Evolutionary conservation across 2,888 invertebrate species (phyloP).

Genomic region (Aspidiotus destructor): DNA sequence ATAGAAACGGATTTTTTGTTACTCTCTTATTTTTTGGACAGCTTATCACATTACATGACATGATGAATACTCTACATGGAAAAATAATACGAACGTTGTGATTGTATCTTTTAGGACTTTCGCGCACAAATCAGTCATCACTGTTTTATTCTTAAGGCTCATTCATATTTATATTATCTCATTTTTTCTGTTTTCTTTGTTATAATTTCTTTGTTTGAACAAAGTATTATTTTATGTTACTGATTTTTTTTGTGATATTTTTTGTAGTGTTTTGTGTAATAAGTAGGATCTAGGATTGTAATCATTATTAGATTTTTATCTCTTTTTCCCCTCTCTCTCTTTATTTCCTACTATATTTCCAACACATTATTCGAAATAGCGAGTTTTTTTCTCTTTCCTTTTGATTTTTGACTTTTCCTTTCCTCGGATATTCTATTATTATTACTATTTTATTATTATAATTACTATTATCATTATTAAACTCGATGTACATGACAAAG

Average conservation of each 20-base stretch:
- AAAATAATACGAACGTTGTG: constrained; percentile 18
- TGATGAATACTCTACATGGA: constrained; percentile 13
- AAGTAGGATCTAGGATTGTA: constrained; percentile 27
- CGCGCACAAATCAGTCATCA: constrained; percentile 32
- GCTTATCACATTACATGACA: constrained; percentile 17
- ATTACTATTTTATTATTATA: constrained; percentile 1
- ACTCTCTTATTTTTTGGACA: background rate
- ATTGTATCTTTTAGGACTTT: constrained; percentile 31
- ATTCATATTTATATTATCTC: constrained; percentile 24
- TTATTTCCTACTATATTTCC: constrained; percentile 3
- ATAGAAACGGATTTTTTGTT: background rate
- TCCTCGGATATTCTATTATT: constrained; percentile 8
- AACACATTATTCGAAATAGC: background rate
- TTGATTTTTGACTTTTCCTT: constrained; percentile 1
- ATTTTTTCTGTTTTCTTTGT: constrained; percentile 29
- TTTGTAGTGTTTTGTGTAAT: constrained; percentile 33
- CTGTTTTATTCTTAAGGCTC: constrained; percentile 28
- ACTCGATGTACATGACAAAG: background rate
- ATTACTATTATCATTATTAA: too few relatives aligned
- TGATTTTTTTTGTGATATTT: constrained; percentile 32
- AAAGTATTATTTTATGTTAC: constrained; percentile 31
- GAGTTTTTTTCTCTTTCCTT: constrained; percentile 1
- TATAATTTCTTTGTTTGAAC: constrained; percentile 28
- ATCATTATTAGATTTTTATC: constrained; percentile 20
- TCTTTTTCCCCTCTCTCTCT: constrained; percentile 3